Percentiles rank a stretch among this genome's conserved stretches.
These are phyloP conservation scores for Onthophagus taurus DNA, from an alignment of 1,140 invertebrate genomes.

Conservation along the genomic window DNA sequence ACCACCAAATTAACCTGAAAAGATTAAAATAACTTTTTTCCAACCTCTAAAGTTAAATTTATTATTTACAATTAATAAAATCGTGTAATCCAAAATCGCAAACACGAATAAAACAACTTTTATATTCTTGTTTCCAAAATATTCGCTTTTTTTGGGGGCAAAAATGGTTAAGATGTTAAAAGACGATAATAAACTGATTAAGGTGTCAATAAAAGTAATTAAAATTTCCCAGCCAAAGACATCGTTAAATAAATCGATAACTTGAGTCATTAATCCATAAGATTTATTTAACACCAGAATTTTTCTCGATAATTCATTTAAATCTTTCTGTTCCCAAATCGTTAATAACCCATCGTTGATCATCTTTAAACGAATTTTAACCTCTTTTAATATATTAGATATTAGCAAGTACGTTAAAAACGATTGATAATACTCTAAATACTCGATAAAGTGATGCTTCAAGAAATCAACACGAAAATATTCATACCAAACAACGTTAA, in stretches of 20 bases:
- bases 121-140: slow-evolving; percentile 4
- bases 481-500: slow-evolving; percentile 7
- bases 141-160: slow-evolving; percentile 1
- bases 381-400: background rate
- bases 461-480: background rate
- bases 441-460: background rate
- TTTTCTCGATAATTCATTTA: background rate
- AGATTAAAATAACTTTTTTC: background rate
- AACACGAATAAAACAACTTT: slow-evolving; percentile 2
- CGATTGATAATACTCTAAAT: background rate
- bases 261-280: slow-evolving; percentile 7
- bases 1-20: slow-evolving; percentile 9
- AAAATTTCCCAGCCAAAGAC: slow-evolving; percentile 14
- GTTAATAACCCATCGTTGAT: background rate
- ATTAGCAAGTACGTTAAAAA: slow-evolving; percentile 2
- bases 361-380: background rate
- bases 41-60: background rate
- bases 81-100: slow-evolving; percentile 9
- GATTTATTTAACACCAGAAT: background rate
- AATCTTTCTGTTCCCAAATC: background rate
- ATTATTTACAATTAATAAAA: background rate
- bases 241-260: slow-evolving; percentile 13
- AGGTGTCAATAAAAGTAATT: slow-evolving; percentile 6
- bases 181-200: slow-evolving; percentile 8
- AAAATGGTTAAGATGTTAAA: slow-evolving; percentile 12